Percentiles rank a stretch among this genome's conserved stretches.
Conservation (phyloP, 1,140 invertebrate species). For the Archivesica marissinica region DNA sequence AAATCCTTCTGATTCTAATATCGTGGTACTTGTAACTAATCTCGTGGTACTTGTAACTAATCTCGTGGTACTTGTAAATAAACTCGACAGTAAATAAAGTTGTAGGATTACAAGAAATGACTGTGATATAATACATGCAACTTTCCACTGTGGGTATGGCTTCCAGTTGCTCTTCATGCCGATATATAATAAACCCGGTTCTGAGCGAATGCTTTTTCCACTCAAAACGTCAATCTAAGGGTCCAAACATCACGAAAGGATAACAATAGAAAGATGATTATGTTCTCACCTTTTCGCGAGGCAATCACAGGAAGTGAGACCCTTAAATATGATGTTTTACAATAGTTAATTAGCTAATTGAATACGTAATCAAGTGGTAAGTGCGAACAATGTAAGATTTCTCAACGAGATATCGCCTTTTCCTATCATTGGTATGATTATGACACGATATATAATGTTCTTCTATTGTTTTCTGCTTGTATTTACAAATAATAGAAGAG, state of each 20-base stretch:
- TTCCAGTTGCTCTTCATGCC: background rate
- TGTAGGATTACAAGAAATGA: background rate
- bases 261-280: conserved; percentile 28
- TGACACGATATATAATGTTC: conserved; percentile 35
- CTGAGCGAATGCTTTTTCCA: background rate
- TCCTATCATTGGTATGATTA: background rate
- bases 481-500: conserved; percentile 19
- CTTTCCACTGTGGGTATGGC: conserved; percentile 7
- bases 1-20: too few relatives aligned
- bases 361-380: background rate
- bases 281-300: conserved; percentile 26
- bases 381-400: conserved; percentile 21
- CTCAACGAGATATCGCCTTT: conserved; percentile 33
- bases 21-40: too few relatives aligned
- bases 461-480: conserved; percentile 11
- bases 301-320: background rate
- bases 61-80: too few relatives aligned
- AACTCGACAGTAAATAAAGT: too few relatives aligned
- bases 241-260: background rate
- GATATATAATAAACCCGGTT: conserved; percentile 26
- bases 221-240: background rate
- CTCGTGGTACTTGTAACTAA: too few relatives aligned
- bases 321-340: conserved; percentile 11
- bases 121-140: background rate
- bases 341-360: background rate